phyloP scores from a whole-genome alignment of 2,888 invertebrate genomes.

The Drymonia ruficornis region DNA sequence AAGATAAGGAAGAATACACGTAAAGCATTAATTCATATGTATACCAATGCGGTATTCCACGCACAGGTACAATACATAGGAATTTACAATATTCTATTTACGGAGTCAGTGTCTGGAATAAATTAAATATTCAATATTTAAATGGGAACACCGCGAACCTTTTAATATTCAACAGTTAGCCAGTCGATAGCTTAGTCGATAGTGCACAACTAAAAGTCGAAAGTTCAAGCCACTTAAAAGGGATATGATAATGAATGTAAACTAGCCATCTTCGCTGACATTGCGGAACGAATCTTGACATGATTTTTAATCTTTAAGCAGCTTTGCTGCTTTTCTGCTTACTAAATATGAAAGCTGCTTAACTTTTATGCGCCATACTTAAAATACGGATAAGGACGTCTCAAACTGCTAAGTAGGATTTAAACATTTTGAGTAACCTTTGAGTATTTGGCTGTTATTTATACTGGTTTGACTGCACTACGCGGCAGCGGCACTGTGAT shows the following conservation, averaged over 20 bases:
- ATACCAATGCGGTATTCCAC: too few species aligned
- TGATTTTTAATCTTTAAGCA: constrained; percentile 27
- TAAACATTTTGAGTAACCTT: too few species aligned
- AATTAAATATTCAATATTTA: constrained; percentile 57
- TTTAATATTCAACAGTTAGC: constrained; percentile 59
- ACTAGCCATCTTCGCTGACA: constrained; percentile 28
- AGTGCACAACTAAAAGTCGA: constrained; percentile 42
- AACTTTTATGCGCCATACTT: too few species aligned
- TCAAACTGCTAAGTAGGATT: too few species aligned
- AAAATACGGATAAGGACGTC: too few species aligned
- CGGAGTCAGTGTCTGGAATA: constrained; percentile 17
- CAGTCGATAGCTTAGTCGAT: constrained; percentile 47
- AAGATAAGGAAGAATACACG: too few species aligned
- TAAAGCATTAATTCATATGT: too few species aligned
- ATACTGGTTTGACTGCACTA: too few species aligned
- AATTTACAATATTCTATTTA: constrained; percentile 14
- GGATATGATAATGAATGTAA: constrained; percentile 48
- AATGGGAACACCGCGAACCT: constrained; percentile 42
- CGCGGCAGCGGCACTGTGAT: too few species aligned
- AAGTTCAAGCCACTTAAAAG: constrained; percentile 31
- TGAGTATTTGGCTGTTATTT: too few species aligned
- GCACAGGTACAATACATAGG: neutral
- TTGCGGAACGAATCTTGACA: constrained; percentile 44
- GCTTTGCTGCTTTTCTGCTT: too few species aligned
- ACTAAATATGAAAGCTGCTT: too few species aligned